A percentile compares a stretch with the other conserved stretches of the same genome.
Evolutionary conservation across 2,797 vertebrate genomes (phyloP).

Genomic region (Pampus argenteus): DNA sequence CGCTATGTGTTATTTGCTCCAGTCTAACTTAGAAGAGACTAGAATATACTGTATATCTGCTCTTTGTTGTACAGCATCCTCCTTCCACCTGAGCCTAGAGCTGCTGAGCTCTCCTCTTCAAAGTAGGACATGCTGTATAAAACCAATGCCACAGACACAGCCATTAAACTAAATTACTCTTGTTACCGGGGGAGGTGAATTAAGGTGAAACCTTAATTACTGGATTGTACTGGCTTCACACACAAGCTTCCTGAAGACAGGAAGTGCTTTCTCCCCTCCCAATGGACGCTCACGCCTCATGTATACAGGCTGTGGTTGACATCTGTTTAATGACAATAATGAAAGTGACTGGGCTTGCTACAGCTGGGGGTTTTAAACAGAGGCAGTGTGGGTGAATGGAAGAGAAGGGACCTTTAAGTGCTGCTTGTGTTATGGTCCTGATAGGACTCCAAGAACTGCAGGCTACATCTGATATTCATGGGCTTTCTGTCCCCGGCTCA

Average conservation of each 20-base stretch:
- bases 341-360: slow-evolving; percentile 13
- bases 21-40: no score
- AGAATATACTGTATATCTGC: not conserved
- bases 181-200: slow-evolving; percentile 25
- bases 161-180: slow-evolving; percentile 55
- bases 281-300: not conserved
- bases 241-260: slow-evolving; percentile 20
- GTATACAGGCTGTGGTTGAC: not conserved
- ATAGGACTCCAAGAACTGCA: slow-evolving; percentile 47
- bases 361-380: not conserved
- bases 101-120: slow-evolving; percentile 18
- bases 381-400: slow-evolving; percentile 9
- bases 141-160: slow-evolving; percentile 4
- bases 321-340: slow-evolving; percentile 42
- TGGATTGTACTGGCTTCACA: slow-evolving; percentile 28
- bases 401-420: slow-evolving; percentile 24
- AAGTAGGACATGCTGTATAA: slow-evolving; percentile 30
- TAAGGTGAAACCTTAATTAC: slow-evolving; percentile 57
- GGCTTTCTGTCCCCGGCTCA: slow-evolving; percentile 35
- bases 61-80: not conserved
- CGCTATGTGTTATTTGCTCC: no score
- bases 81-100: slow-evolving; percentile 19
- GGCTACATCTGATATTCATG: slow-evolving; percentile 67
- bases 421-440: slow-evolving; percentile 21
- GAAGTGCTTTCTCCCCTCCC: slow-evolving; percentile 17